Base-by-base conservation (phyloP, 2,113 vertebrate genomes). In the Todiramphus saurophagus region DNA sequence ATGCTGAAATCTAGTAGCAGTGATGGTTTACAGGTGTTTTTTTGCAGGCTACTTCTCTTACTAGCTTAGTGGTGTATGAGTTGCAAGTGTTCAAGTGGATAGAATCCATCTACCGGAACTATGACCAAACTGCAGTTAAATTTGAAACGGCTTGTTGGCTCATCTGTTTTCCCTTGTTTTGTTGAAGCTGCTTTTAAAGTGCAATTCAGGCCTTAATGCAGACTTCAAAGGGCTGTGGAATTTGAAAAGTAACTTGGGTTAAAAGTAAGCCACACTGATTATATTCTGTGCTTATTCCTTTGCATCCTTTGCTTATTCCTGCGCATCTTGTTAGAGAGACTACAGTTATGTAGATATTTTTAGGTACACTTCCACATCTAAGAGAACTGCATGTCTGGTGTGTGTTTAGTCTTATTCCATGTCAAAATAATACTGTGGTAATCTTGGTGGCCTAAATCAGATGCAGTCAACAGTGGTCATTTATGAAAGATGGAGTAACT, bases 1-100 rank as follows among this genome's bases (percentile, higher is more conserved):
- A 37, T 56, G 24, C 0, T 50, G 16, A 64, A 72, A 43, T 69
- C 10, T 39, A 66, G 60, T 58, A 53, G 9, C 0, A 0, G 11
- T 66, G 13, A 5, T 27, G 30, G 35, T 44, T 63, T 75, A 28
- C 13, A 31, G 16, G 10, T 81, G 10, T 70, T 30, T 27, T 11
- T 20, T 48, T 63, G 17, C 9, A 44, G 67, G 43, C 48, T 91
- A 7, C 27, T 5, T 31, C 25, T 17, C 20, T 84, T 83, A 13
- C 27, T 33, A 39, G 17, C 48, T 66, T 33, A 44, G 44, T 83
- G 44, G 11, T 35, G 3, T 31, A 7, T 16, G 55, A 88, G 13
- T 24, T 85, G 20, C 6, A 6, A 30, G 14, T 53, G 17, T 85
- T 90, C 33, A 37, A 19, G 14, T 83, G 79, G 80, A 70, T 23